Evolutionary conservation across 2,888 invertebrate species (phyloP).

Genomic region (Eilema griseolum): DNA sequence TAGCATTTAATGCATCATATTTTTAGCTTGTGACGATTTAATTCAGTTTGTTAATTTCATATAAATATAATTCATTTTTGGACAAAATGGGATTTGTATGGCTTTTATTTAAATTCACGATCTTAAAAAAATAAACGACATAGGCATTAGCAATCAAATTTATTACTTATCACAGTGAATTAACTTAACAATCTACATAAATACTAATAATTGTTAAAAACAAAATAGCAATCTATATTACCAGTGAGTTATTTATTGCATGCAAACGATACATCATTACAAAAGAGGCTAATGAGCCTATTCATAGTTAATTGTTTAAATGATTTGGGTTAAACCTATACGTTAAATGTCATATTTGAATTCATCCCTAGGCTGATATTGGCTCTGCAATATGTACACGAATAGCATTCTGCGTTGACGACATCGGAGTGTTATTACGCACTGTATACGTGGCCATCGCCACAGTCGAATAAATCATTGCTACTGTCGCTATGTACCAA

Average conservation of each 20-base stretch:
- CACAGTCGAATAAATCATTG: not conserved
- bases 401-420: not conserved
- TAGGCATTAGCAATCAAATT: conserved; percentile 53
- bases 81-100: conserved; percentile 49
- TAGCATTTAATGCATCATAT: conserved; percentile 73
- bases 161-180: conserved; percentile 74
- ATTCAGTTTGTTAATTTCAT: conserved; percentile 83
- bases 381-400: not conserved
- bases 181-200: conserved; percentile 46
- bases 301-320: conserved; percentile 9
- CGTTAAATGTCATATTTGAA: not conserved
- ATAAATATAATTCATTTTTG: conserved; percentile 81
- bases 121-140: conserved; percentile 33
- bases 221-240: conserved; percentile 33
- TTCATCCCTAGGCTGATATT: not conserved
- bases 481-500: not conserved
- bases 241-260: conserved; percentile 22
- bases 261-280: conserved; percentile 57
- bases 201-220: conserved; percentile 32
- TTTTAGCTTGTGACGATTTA: conserved; percentile 80
- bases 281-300: conserved; percentile 31
- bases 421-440: not conserved
- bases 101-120: conserved; percentile 41
- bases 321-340: conserved; percentile 2
- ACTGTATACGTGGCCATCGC: not conserved